Evolutionary conservation across 2,888 invertebrate genomes (phyloP).

Genomic region (Cremastinae sp.): DNA sequence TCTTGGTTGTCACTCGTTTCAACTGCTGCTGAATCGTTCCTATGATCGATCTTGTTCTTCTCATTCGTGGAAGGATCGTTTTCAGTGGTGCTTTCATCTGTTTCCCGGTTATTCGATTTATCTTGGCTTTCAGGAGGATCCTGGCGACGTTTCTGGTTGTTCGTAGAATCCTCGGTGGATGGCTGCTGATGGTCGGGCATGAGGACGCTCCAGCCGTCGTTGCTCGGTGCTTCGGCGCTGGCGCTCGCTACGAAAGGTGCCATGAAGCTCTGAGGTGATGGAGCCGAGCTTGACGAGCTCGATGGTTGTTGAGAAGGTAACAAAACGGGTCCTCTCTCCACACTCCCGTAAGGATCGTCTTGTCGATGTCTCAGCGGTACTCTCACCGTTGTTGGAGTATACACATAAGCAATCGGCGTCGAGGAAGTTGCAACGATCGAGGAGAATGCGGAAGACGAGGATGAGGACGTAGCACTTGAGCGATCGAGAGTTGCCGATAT

Average conservation of each 20-base stretch:
- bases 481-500: conserved; percentile 77
- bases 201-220: conserved; percentile 85
- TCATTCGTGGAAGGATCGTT: conserved; percentile 15
- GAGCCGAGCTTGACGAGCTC: conserved; percentile 77
- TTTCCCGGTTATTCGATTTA: conserved; percentile 9
- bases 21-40: conserved; percentile 12
- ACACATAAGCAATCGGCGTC: conserved; percentile 85
- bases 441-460: too few species aligned
- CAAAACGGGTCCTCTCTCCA: conserved; percentile 71
- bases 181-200: conserved; percentile 45
- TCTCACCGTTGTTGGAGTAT: conserved; percentile 83
- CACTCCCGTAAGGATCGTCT: conserved; percentile 56
- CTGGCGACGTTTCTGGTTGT: conserved; percentile 41
- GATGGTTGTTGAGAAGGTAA: conserved; percentile 77
- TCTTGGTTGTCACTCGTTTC: conserved; percentile 65
- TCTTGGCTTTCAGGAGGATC: conserved; percentile 20
- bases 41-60: conserved; percentile 21
- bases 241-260: conserved; percentile 87
- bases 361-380: conserved; percentile 67
- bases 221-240: conserved; percentile 82
- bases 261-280: conserved; percentile 83
- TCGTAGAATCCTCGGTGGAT: conserved; percentile 59
- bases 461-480: conserved; percentile 6
- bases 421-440: conserved; percentile 73
- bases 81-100: conserved; percentile 1